Evolutionary conservation across 2,113 vertebrate genomes (phyloP).

Genomic region (Ancistrus triradiatus): DNA sequence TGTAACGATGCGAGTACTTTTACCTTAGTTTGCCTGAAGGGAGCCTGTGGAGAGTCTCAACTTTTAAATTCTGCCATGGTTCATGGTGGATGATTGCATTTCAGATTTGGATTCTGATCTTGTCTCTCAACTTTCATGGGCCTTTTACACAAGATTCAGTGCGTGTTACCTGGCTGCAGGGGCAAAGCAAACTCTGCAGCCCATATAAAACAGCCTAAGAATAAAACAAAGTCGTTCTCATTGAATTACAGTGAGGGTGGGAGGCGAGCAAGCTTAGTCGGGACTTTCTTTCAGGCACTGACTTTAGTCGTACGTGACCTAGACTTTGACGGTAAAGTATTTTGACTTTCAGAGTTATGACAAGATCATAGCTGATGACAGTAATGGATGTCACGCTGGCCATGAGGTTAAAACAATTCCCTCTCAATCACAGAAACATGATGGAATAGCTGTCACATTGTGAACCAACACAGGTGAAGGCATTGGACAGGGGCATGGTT

Average conservation of each 20-base stretch:
- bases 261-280: not conserved
- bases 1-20: slow-evolving; percentile 30
- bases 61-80: slow-evolving; percentile 36
- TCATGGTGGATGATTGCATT: slow-evolving; percentile 44
- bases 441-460: slow-evolving; percentile 40
- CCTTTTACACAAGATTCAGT: slow-evolving; percentile 44
- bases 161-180: slow-evolving; percentile 31
- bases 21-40: slow-evolving; percentile 41
- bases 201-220: slow-evolving; percentile 20
- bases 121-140: slow-evolving; percentile 39
- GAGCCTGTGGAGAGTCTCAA: slow-evolving; percentile 38
- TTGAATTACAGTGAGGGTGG: slow-evolving; percentile 5
- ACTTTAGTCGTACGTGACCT: slow-evolving; percentile 5
- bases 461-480: slow-evolving; percentile 44
- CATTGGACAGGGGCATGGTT: slow-evolving; percentile 30
- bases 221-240: slow-evolving; percentile 10
- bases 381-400: slow-evolving; percentile 26
- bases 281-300: slow-evolving; percentile 3
- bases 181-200: slow-evolving; percentile 24
- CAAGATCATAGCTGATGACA: slow-evolving; percentile 23
- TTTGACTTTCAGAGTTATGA: slow-evolving; percentile 27
- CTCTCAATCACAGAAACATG: slow-evolving; percentile 42
- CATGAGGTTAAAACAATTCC: slow-evolving; percentile 44
- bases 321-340: slow-evolving; percentile 10
- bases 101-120: slow-evolving; percentile 45